Evolutionary conservation across 2,888 invertebrate genomes (phyloP).

Genomic region (Plemyria rubiginata): DNA sequence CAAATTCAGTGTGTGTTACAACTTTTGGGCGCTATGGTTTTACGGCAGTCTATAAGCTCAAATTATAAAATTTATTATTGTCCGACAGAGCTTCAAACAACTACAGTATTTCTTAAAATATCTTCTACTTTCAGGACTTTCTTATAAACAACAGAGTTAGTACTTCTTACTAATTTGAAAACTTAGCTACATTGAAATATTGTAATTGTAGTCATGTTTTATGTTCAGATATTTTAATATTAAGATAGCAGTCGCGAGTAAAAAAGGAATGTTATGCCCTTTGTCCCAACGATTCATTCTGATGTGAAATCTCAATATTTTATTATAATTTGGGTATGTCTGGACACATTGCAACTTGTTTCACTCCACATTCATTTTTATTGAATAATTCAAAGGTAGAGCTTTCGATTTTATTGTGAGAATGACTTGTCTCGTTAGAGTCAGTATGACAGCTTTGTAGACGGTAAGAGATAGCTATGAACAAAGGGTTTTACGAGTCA

Average conservation of each 20-base stretch:
- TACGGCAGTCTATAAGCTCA: too few relatives aligned
- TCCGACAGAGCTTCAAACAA: not conserved
- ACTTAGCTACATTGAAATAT: slow-evolving; percentile 6
- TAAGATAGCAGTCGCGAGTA: slow-evolving; percentile 25
- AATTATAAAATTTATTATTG: not conserved
- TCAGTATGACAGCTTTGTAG: slow-evolving; percentile 49
- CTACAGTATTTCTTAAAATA: not conserved
- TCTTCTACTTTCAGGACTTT: not conserved
- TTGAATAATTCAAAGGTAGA: slow-evolving; percentile 76
- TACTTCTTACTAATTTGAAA: slow-evolving; percentile 6
- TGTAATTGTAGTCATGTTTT: slow-evolving; percentile 25
- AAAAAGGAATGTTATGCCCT: slow-evolving; percentile 45
- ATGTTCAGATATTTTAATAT: slow-evolving; percentile 18
- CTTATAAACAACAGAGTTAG: slow-evolving; percentile 2
- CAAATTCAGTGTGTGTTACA: too few relatives aligned
- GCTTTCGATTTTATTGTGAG: slow-evolving; percentile 64
- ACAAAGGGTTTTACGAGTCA: slow-evolving; percentile 37
- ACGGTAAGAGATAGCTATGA: slow-evolving; percentile 38
- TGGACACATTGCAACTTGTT: slow-evolving; percentile 69
- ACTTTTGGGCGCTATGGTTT: too few relatives aligned
- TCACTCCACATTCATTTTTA: slow-evolving; percentile 72
- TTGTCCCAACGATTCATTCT: slow-evolving; percentile 43
- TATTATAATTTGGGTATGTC: slow-evolving; percentile 72
- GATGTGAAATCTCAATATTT: slow-evolving; percentile 60
- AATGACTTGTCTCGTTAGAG: slow-evolving; percentile 66